Evolutionary conservation across 2,113 vertebrate genomes (phyloP).

Genomic region (Cebidichthys violaceus): DNA sequence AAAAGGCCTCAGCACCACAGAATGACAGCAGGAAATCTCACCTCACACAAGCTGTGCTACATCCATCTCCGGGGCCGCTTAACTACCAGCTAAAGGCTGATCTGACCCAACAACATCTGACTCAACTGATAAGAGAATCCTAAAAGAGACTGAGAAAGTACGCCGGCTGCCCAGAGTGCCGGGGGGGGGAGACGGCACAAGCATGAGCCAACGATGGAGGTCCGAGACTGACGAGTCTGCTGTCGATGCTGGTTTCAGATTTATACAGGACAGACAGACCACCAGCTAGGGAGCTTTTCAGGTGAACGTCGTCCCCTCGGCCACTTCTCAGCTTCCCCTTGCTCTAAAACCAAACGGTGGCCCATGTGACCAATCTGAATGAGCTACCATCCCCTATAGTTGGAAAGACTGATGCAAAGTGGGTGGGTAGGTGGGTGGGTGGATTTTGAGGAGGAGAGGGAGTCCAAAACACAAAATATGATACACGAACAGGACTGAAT

Average conservation of each 20-base stretch:
- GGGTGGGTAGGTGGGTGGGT: constrained; percentile 43
- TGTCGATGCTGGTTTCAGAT: constrained; percentile 82
- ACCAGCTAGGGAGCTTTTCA: constrained; percentile 51
- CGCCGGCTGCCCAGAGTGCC: constrained; percentile 32
- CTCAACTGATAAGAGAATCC: constrained; percentile 11
- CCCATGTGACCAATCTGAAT: constrained; percentile 61
- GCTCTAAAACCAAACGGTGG: constrained; percentile 46
- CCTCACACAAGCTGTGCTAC: constrained; percentile 44
- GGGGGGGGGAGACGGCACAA: constrained; percentile 19
- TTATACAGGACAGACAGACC: constrained; percentile 79
- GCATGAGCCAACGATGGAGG: constrained; percentile 44
- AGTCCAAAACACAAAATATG: constrained; percentile 89
- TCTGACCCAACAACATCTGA: constrained; percentile 26
- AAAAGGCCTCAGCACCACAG: constrained; percentile 77
- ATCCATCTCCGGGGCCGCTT: constrained; percentile 36
- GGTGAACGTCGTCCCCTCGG: constrained; percentile 29
- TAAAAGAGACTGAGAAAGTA: constrained; percentile 32
- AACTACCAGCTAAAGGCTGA: constrained; percentile 46
- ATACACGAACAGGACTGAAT: constrained; percentile 90
- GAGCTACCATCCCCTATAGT: constrained; percentile 68
- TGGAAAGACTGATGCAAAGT: constrained; percentile 82
- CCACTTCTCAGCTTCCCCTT: constrained; percentile 17
- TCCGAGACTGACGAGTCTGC: constrained; percentile 71
- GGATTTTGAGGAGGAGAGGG: constrained; percentile 54
- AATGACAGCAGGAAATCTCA: constrained; percentile 68